Conservation (phyloP, 2,113 vertebrate species). For the Lutjanus erythropterus region DNA sequence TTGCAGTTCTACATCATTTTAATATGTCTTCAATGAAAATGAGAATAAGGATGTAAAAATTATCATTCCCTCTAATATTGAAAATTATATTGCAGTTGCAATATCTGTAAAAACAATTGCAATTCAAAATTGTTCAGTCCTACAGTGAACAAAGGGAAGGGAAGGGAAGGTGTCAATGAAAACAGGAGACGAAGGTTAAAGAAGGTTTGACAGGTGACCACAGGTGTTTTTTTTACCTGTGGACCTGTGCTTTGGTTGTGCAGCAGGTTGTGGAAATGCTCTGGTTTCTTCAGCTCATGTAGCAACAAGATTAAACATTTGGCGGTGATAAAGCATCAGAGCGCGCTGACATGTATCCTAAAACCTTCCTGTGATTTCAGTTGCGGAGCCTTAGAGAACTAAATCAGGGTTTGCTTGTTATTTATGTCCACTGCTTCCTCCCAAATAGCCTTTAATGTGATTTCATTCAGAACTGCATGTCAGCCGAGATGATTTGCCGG, state of each 20-base stretch:
- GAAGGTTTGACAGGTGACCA: neutral
- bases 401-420: conserved; percentile 25
- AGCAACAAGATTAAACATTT: neutral
- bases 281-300: neutral
- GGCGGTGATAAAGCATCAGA: neutral
- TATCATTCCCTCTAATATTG: too few relatives aligned
- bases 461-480: conserved; percentile 40
- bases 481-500: conserved; percentile 40
- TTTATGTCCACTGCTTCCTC: conserved; percentile 33
- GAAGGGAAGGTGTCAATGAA: too few relatives aligned
- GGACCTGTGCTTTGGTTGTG: neutral
- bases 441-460: conserved; percentile 45
- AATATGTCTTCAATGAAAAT: too few relatives aligned
- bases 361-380: neutral
- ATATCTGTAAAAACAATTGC: too few relatives aligned
- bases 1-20: too few relatives aligned
- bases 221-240: neutral
- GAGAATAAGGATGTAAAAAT: too few relatives aligned
- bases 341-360: neutral
- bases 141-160: too few relatives aligned
- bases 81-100: too few relatives aligned
- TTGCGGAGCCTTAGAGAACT: neutral
- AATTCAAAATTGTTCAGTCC: too few relatives aligned
- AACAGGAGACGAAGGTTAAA: too few relatives aligned
- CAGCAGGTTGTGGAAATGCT: neutral